Conservation (phyloP, 2,888 invertebrate species). For the Nemurella pictetii region DNA sequence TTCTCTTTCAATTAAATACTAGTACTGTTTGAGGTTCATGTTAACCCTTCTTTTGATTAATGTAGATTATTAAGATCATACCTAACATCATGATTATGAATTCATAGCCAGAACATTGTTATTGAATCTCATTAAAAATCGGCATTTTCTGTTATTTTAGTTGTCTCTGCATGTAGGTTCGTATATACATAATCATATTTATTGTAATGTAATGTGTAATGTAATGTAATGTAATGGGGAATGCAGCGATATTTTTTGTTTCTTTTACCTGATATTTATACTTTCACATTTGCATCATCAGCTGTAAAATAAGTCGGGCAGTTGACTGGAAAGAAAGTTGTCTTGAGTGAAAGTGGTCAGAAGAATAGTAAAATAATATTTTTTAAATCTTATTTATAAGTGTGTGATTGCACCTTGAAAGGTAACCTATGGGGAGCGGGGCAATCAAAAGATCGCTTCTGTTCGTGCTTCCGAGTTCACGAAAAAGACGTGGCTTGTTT, state of each 20-base stretch:
- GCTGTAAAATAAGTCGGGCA: slow-evolving; percentile 27
- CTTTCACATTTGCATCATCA: slow-evolving; percentile 26
- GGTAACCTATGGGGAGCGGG: background rate
- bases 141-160: background rate
- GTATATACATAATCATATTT: background rate
- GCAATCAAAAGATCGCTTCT: too few relatives aligned
- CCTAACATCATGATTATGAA: too few relatives aligned
- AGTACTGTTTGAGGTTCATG: too few relatives aligned
- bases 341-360: slow-evolving; percentile 27
- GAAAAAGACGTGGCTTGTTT: too few relatives aligned
- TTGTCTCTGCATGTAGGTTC: background rate
- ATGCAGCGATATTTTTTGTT: background rate
- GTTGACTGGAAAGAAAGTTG: slow-evolving; percentile 27
- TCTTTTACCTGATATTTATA: slow-evolving; percentile 14
- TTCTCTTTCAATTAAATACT: too few relatives aligned
- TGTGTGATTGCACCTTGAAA: background rate
- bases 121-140: background rate
- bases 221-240: slow-evolving; percentile 8
- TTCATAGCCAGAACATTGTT: background rate
- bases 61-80: too few relatives aligned
- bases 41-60: too few relatives aligned
- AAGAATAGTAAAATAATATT: slow-evolving; percentile 24
- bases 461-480: too few relatives aligned
- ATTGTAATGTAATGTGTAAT: background rate
- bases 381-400: background rate